phyloP scores from a whole-genome alignment of 2,113 vertebrate species.

The Xiphophorus couchianus region DNA sequence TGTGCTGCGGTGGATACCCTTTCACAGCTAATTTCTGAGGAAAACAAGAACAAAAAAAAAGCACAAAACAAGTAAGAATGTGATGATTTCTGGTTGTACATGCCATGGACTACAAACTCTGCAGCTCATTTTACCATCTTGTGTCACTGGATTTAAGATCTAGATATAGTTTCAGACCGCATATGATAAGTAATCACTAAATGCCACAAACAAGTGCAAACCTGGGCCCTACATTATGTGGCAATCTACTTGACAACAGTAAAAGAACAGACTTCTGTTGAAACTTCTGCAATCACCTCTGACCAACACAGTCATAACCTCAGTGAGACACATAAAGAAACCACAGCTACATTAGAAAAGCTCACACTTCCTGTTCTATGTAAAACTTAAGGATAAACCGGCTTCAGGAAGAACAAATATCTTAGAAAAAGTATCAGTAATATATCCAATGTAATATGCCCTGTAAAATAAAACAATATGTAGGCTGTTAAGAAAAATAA shows the following conservation, averaged over 20 bases:
- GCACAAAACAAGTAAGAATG: not conserved
- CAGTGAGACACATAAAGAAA: not conserved
- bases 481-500: too few relatives aligned
- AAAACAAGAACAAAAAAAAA: not conserved
- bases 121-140: conserved; percentile 5
- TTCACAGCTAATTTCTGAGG: conserved; percentile 11
- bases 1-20: not conserved
- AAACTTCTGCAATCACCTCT: conserved; percentile 33
- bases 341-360: not conserved
- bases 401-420: too few relatives aligned
- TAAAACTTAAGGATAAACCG: not conserved
- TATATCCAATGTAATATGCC: too few relatives aligned
- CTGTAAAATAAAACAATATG: too few relatives aligned
- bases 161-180: conserved; percentile 34
- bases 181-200: conserved; percentile 21
- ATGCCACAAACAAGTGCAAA: conserved; percentile 6
- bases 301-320: not conserved
- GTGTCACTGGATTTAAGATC: conserved; percentile 10
- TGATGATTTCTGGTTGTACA: conserved; percentile 18
- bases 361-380: conserved; percentile 3
- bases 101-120: conserved; percentile 24
- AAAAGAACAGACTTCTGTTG: not conserved
- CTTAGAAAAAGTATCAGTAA: too few relatives aligned
- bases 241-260: not conserved
- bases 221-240: not conserved